These are phyloP conservation scores for Epizoanthus stellaris DNA, from an alignment of 92 coral and sea anemone genomes.

Conservation along the genomic window DNA sequence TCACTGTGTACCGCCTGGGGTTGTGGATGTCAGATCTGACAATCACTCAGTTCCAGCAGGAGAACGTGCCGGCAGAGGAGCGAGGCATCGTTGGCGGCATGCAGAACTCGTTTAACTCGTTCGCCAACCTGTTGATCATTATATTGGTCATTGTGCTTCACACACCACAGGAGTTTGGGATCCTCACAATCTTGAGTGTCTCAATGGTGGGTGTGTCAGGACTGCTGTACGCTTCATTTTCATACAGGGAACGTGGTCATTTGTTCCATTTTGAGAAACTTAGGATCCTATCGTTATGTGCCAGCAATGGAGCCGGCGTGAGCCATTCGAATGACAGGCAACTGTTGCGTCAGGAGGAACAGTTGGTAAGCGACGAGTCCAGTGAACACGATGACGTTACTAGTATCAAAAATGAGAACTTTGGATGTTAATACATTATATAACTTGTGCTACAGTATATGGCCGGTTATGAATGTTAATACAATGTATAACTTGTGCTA, in stretches of 20 bases:
- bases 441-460: not conserved
- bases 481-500: no score
- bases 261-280: slow-evolving; percentile 87
- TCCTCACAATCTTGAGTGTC: slow-evolving; percentile 82
- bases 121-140: slow-evolving; percentile 73
- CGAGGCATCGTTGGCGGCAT: slow-evolving; percentile 96
- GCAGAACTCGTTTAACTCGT: slow-evolving; percentile 85
- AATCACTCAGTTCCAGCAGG: slow-evolving; percentile 90
- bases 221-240: slow-evolving; percentile 78
- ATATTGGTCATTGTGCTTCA: slow-evolving; percentile 80
- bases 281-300: slow-evolving; percentile 48
- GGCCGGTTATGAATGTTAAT: no score
- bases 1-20: slow-evolving; percentile 86
- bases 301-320: slow-evolving; percentile 45
- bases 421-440: not conserved
- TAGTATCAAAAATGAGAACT: slow-evolving; percentile 24
- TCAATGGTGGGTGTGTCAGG: slow-evolving; percentile 82
- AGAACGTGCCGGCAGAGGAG: slow-evolving; percentile 83
- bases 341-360: slow-evolving; percentile 19
- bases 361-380: not conserved
- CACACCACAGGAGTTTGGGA: slow-evolving; percentile 85
- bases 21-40: slow-evolving; percentile 93
- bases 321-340: slow-evolving; percentile 19
- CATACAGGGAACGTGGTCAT: slow-evolving; percentile 88
- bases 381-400: not conserved